These are phyloP conservation scores for Rhingia campestris DNA, from an alignment of 2,888 invertebrate genomes.

Conservation along the genomic window DNA sequence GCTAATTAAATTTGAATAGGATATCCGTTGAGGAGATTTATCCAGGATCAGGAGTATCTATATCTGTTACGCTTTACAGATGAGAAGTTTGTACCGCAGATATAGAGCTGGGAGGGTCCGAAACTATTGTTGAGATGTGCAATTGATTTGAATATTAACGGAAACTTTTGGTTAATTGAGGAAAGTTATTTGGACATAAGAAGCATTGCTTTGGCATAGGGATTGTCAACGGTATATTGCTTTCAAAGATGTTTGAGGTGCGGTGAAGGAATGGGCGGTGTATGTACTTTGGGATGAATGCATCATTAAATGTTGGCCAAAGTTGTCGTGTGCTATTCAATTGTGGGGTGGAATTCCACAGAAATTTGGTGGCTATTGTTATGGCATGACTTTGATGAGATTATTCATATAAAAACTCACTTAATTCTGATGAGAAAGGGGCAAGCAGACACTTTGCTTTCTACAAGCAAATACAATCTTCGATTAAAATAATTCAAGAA, in stretches of 20 bases:
- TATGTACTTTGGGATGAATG: slow-evolving; percentile 33
- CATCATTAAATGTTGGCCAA: slow-evolving; percentile 19
- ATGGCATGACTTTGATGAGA: too few species aligned
- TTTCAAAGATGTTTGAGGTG: slow-evolving; percentile 12
- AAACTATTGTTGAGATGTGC: slow-evolving; percentile 40
- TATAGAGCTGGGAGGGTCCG: slow-evolving; percentile 22
- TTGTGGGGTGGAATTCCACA: too few species aligned
- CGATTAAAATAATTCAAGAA: too few species aligned
- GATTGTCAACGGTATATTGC: slow-evolving; percentile 22
- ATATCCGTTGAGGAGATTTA: slow-evolving; percentile 55
- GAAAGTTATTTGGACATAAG: slow-evolving; percentile 34
- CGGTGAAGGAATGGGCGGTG: not conserved
- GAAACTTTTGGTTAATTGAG: slow-evolving; percentile 62
- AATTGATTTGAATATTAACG: slow-evolving; percentile 47
- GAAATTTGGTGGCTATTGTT: too few species aligned
- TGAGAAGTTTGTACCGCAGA: not conserved
- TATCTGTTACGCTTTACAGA: not conserved
- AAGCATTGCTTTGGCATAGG: slow-evolving; percentile 27
- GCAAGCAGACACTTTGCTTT: too few species aligned
- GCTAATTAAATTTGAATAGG: slow-evolving; percentile 72
- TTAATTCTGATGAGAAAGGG: too few species aligned
- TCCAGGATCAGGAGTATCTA: slow-evolving; percentile 1
- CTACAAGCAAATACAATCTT: too few species aligned
- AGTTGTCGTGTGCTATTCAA: too few species aligned
- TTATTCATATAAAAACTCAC: too few species aligned